Evolutionary conservation across 2,113 vertebrate species (phyloP), one percentile per base, ranked within the genome.

Genomic region (Tinamus guttatus): DNA sequence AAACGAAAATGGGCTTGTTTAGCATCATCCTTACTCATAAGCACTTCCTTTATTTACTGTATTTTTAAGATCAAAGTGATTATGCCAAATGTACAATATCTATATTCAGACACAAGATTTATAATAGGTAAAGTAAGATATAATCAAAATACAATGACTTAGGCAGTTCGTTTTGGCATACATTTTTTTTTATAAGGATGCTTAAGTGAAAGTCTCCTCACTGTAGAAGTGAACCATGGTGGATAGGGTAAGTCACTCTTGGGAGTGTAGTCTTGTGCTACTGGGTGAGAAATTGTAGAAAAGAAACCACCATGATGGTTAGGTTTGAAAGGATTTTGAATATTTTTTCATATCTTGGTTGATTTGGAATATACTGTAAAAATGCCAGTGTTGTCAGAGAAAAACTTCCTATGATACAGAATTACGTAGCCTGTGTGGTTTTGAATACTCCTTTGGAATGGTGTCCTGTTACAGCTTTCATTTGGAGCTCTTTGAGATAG

Each of bases 41-140:
- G 84, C 79, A 51, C 9, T 87, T 82, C 65, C 60, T 94, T 96
- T 58, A 58, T 58, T 58, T 43, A 67, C 16, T 56, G 27, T 27
- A 54, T 54, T 91, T 96, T 95, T 91, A 91, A 93, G 49, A 94
- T 49, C 77, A 94, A 95, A 95, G 85, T 70, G 94, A 79, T 95
- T 79, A 94, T 47, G 34, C 40, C 70, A 92, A 91, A 62, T 54
- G 58, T 87, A 40, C 67, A 79, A 64, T 87, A 68, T 70, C 64
- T 88, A 7, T 68, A 43, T 11, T 81, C 52, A 84, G 77, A 40
- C 34, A 40, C 13, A 24, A 81, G 75, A 92, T 91, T 92, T 94
- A 69, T n/a, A n/a, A n/a, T n/a, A n/a, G n/a, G n/a, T 93, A 91
- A 58, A 68, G 75, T 85, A 78, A 30, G 49, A 58, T 18, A 62